Percentiles rank a stretch among this genome's conserved stretches.
Evolutionary conservation across 2,888 invertebrate species (phyloP).

Genomic region (Luperina nickerlii): DNA sequence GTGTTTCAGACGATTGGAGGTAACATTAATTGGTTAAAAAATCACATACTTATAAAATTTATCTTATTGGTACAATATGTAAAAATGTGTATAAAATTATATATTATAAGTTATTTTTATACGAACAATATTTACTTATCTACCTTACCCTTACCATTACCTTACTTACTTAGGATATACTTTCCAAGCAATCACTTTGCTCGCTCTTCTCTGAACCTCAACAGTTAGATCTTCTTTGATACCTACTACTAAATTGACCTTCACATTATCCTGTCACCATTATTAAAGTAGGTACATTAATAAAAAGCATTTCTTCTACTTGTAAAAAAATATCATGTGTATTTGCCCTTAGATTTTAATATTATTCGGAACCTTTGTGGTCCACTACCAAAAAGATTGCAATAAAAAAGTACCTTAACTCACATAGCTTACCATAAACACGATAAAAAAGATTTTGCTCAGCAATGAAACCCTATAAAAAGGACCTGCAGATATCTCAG

Average conservation of each 20-base stretch:
- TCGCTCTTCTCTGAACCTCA: not conserved
- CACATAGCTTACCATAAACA: not conserved
- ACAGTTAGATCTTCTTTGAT: not conserved
- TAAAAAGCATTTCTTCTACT: not conserved
- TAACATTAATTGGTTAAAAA: too few species aligned
- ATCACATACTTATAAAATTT: too few species aligned
- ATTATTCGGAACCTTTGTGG: not conserved
- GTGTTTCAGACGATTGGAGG: too few species aligned
- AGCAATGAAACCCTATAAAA: slow-evolving; percentile 3
- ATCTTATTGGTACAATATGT: too few species aligned
- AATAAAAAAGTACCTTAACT: not conserved
- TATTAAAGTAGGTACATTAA: not conserved
- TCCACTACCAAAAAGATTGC: not conserved
- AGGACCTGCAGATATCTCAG: not conserved
- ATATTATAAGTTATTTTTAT: too few species aligned
- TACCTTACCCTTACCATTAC: too few species aligned
- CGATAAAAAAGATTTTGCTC: not conserved
- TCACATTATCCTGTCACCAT: not conserved
- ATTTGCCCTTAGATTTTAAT: not conserved
- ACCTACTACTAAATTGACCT: not conserved
- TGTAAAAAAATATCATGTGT: not conserved
- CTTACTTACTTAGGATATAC: not conserved
- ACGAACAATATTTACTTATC: too few species aligned
- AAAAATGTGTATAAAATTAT: too few species aligned
- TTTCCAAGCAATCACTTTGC: not conserved